Percentiles rank a stretch among this genome's conserved stretches.
Evolutionary conservation across 1,140 invertebrate species (phyloP).

Genomic region (Eurytemora carolleeae): DNA sequence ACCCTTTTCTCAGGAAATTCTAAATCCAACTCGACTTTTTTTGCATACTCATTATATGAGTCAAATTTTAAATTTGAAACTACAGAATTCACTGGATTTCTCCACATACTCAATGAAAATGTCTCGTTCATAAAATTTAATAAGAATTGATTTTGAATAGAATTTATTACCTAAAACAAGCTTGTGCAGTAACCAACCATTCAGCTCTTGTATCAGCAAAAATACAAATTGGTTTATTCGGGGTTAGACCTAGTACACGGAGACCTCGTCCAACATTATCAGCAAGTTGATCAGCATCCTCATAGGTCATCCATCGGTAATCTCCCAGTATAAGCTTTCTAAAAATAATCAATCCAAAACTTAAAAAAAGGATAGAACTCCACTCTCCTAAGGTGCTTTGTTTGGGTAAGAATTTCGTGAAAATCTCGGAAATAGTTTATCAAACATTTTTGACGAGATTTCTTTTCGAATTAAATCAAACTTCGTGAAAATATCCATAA

Average conservation of each 20-base stretch:
- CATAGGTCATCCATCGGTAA: conserved; percentile 33
- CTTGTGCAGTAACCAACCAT: conserved; percentile 30
- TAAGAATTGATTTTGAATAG: no score
- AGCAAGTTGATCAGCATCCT: conserved; percentile 27
- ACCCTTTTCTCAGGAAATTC: no score
- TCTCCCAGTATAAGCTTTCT: conserved; percentile 23
- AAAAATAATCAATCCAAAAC: no score
- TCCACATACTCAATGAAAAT: no score
- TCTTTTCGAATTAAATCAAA: background rate
- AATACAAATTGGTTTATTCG: conserved; percentile 25
- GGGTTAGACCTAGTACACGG: conserved; percentile 23
- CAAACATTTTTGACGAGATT: background rate
- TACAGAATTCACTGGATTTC: no score
- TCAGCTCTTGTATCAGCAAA: conserved; percentile 31
- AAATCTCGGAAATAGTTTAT: background rate
- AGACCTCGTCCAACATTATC: conserved; percentile 27
- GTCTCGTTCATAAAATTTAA: no score
- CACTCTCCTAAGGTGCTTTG: no score
- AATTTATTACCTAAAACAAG: conserved; percentile 23
- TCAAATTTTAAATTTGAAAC: no score
- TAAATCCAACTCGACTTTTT: no score
- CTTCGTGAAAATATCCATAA: background rate
- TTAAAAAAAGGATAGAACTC: no score
- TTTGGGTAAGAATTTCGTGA: no score
- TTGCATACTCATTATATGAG: no score